Evolutionary conservation across 30 jellyfish, hydroid and myxozoan species (phyloP).

Genomic region (Hydra vulgaris): DNA sequence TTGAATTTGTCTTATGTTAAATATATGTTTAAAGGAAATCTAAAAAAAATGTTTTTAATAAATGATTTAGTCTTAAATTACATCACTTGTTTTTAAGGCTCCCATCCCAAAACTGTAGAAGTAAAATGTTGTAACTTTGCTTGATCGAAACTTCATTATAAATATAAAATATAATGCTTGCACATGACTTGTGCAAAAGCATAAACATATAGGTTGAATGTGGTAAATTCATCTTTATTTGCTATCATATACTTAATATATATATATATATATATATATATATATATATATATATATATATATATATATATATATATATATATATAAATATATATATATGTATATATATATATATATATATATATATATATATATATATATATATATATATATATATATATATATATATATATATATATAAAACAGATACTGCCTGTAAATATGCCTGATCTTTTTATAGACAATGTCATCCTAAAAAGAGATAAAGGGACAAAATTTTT

Average conservation of each 20-base stretch:
- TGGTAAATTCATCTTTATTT: background rate
- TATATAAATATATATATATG: too few relatives aligned
- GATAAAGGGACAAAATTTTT: too few relatives aligned
- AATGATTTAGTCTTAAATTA: background rate
- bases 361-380: too few relatives aligned
- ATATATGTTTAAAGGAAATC: background rate
- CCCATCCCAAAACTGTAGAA: background rate
- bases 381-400: too few relatives aligned
- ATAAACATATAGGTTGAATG: background rate
- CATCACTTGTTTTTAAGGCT: background rate
- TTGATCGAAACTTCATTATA: background rate
- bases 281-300: too few relatives aligned
- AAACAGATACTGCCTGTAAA: too few relatives aligned
- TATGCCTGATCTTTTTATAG: too few relatives aligned
- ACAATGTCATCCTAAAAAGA: too few relatives aligned
- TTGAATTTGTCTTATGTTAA: background rate
- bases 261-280: too few relatives aligned
- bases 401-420: too few relatives aligned
- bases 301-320: too few relatives aligned
- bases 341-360: too few relatives aligned
- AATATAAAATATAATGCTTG: background rate
- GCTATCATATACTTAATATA: background rate
- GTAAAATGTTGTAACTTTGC: background rate
- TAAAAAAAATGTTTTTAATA: background rate
- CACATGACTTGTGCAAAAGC: background rate